These are phyloP conservation scores for Dolomedes plantarius DNA, from an alignment of 2,888 invertebrate species.

Conservation along the genomic window DNA sequence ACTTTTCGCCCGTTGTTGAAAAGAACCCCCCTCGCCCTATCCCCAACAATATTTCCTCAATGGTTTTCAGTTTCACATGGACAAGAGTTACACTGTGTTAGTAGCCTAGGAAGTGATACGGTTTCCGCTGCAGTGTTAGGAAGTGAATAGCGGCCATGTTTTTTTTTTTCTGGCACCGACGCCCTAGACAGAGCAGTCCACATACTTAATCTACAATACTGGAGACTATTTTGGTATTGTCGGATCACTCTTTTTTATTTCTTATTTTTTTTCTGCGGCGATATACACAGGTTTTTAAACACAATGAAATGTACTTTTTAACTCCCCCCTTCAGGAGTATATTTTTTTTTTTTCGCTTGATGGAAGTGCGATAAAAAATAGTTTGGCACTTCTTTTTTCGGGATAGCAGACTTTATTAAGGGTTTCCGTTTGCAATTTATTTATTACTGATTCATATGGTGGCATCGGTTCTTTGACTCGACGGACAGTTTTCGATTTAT, in stretches of 20 bases:
- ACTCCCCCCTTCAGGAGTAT: background rate
- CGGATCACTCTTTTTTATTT: background rate
- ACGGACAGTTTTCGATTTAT: conserved; percentile 55
- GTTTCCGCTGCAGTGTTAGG: conserved; percentile 56
- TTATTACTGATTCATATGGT: conserved; percentile 66
- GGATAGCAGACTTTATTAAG: conserved; percentile 62
- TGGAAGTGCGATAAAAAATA: conserved; percentile 43
- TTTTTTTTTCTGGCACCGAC: conserved; percentile 24
- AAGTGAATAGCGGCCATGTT: conserved; percentile 45
- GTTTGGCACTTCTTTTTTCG: conserved; percentile 49
- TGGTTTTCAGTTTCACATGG: conserved; percentile 66
- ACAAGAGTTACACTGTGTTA: conserved; percentile 61
- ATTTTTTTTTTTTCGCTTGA: conserved; percentile 22
- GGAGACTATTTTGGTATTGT: conserved; percentile 66
- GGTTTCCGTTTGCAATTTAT: conserved; percentile 71
- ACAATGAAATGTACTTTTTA: conserved; percentile 35
- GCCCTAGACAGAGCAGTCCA: conserved; percentile 58
- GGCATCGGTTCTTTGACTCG: conserved; percentile 60
- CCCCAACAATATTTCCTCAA: conserved; percentile 55
- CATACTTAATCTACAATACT: conserved; percentile 69
- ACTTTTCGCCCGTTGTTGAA: conserved; percentile 52
- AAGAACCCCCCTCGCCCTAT: conserved; percentile 16
- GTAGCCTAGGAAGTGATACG: conserved; percentile 62
- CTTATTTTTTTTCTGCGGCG: conserved; percentile 27
- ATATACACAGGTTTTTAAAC: conserved; percentile 59